Percentiles rank a stretch among this genome's conserved stretches.
Conservation (phyloP, 2,888 invertebrate genomes). For the Phortica magna region DNA sequence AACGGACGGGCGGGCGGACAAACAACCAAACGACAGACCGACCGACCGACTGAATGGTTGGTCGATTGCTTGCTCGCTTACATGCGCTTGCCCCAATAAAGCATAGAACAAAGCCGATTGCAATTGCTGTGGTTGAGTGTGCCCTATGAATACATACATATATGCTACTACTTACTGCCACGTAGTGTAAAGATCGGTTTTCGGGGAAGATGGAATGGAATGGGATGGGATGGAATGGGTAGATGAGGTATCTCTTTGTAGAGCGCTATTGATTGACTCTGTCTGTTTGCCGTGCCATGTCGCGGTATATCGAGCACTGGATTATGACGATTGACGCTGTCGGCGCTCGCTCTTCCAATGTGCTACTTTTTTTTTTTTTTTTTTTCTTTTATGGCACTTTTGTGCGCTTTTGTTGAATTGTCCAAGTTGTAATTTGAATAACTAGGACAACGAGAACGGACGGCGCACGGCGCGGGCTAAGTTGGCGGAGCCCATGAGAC, state of each 20-base stretch:
- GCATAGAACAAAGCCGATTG: neutral
- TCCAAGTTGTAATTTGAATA: neutral
- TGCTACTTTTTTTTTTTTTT: neutral
- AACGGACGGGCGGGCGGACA: constrained; percentile 4
- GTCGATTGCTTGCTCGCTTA: neutral
- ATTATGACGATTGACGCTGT: neutral
- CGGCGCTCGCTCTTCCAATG: neutral
- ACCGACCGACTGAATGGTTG: neutral
- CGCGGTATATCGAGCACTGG: neutral
- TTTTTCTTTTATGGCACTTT: neutral
- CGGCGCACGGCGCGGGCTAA: no score
- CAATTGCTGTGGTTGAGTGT: neutral
- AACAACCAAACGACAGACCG: neutral
- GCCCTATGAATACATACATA: no score
- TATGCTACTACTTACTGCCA: no score
- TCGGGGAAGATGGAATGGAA: neutral
- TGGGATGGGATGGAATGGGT: neutral
- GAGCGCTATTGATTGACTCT: neutral
- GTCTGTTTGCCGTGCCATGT: neutral
- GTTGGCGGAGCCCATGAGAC: no score
- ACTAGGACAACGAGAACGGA: neutral
- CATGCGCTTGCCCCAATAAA: no score
- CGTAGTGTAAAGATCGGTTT: neutral
- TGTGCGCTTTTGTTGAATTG: neutral
- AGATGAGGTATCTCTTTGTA: neutral